These are phyloP conservation scores for Ctena decussata DNA, from an alignment of 2,888 invertebrate genomes.

Conservation along the genomic window DNA sequence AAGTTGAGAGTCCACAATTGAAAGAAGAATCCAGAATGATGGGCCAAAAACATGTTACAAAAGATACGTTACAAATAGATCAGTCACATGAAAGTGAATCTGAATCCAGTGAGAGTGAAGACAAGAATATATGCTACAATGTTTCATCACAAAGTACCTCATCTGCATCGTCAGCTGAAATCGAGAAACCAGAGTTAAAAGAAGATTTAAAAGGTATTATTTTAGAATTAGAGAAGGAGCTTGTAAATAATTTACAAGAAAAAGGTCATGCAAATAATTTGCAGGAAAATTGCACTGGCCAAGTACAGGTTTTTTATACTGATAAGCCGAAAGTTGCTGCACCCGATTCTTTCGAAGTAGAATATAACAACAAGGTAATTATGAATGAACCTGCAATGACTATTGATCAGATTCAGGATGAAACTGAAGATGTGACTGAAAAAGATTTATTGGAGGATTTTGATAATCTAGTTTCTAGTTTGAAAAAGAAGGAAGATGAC, in stretches of 20 bases:
- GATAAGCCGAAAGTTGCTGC: too few species aligned
- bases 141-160: conserved; percentile 14
- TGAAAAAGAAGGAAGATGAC: neutral
- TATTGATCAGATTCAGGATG: neutral
- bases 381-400: neutral
- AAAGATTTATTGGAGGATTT: conserved; percentile 2
- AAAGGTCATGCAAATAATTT: too few species aligned
- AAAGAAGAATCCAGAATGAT: too few species aligned
- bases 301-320: too few species aligned
- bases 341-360: too few species aligned
- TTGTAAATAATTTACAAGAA: conserved; percentile 23
- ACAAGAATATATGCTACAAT: neutral
- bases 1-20: conserved; percentile 44
- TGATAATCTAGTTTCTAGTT: neutral
- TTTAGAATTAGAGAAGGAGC: conserved; percentile 49
- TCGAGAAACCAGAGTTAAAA: conserved; percentile 48
- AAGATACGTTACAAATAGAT: neutral
- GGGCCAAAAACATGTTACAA: too few species aligned
- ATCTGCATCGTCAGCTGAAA: conserved; percentile 50
- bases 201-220: conserved; percentile 51
- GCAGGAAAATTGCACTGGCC: too few species aligned
- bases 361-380: too few species aligned
- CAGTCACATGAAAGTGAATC: neutral
- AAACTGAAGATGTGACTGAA: neutral
- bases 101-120: neutral